Evolutionary conservation across 2,797 vertebrate genomes (phyloP).

Genomic region (Anolis apletophallus): DNA sequence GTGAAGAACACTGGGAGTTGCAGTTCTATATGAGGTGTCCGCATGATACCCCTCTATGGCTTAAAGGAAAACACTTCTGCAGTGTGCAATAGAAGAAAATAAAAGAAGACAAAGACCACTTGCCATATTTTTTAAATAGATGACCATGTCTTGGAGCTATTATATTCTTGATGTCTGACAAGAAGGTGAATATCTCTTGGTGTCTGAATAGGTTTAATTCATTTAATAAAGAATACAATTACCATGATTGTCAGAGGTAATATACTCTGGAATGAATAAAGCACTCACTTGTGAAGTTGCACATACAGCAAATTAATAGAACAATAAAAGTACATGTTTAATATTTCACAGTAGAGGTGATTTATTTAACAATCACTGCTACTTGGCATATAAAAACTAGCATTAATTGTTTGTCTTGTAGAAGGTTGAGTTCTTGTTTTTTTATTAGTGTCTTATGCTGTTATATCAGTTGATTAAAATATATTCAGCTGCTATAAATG

Average conservation of each 20-base stretch:
- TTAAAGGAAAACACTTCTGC: background rate
- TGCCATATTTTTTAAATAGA: conserved; percentile 9
- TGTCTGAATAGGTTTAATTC: conserved; percentile 48
- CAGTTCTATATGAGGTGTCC: too few species aligned
- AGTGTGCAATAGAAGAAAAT: background rate
- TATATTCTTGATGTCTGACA: conserved; percentile 31
- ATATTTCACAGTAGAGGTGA: conserved; percentile 58
- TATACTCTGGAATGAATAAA: conserved; percentile 65
- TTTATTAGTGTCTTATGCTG: conserved; percentile 55
- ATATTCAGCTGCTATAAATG: conserved; percentile 47
- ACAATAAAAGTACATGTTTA: conserved; percentile 56
- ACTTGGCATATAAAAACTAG: conserved; percentile 54
- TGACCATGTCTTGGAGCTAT: background rate
- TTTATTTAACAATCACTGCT: conserved; percentile 68
- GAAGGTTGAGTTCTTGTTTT: conserved; percentile 59
- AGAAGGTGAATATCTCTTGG: conserved; percentile 51
- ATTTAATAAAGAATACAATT: conserved; percentile 67
- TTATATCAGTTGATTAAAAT: conserved; percentile 42
- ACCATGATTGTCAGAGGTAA: conserved; percentile 67
- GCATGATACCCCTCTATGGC: too few species aligned
- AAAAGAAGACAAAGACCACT: background rate
- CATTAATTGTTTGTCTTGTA: conserved; percentile 62
- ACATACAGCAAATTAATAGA: conserved; percentile 61
- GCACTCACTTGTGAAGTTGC: conserved; percentile 48
- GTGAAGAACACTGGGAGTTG: too few species aligned